A percentile compares a stretch with the other conserved stretches of the same genome.
Conservation (phyloP, 2,113 vertebrate species). For the Melospiza georgiana region DNA sequence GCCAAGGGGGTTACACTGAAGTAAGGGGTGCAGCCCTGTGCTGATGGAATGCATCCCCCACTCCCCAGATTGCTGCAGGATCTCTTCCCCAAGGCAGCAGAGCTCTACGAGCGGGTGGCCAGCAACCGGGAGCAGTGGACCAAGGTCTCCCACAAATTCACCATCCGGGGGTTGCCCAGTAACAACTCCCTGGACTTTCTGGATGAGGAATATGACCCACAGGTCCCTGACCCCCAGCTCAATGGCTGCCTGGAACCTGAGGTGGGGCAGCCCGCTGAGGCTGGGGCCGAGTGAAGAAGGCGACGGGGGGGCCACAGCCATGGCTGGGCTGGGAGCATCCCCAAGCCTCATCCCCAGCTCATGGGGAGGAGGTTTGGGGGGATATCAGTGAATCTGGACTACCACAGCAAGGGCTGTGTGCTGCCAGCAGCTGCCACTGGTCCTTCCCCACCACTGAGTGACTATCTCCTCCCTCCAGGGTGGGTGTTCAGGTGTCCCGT, state of each 20-base stretch:
- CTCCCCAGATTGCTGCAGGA: conserved; percentile 87
- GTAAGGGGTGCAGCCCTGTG: neutral
- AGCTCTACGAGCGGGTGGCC: conserved; percentile 90
- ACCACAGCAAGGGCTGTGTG: neutral
- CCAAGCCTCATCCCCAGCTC: neutral
- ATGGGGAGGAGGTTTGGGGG: neutral
- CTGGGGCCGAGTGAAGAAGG: neutral
- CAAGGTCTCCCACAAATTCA: conserved; percentile 97
- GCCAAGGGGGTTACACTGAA: too few relatives aligned
- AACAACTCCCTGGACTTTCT: conserved; percentile 98
- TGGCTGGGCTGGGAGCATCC: neutral
- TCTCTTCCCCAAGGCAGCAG: conserved; percentile 84
- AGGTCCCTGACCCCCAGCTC: conserved; percentile 80
- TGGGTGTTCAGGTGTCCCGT: neutral
- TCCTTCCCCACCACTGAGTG: neutral
- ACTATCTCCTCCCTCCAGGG: neutral
- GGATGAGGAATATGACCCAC: conserved; percentile 93
- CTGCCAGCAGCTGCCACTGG: neutral
- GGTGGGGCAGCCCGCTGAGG: neutral
- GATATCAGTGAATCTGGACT: neutral
- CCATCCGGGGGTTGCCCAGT: conserved; percentile 92
- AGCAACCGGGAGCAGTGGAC: conserved; percentile 96
- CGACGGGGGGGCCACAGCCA: neutral
- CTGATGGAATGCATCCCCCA: neutral
- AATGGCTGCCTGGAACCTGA: conserved; percentile 86